These are phyloP conservation scores for Rhingia rostrata DNA, from an alignment of 2,888 invertebrate genomes.

Conservation along the genomic window DNA sequence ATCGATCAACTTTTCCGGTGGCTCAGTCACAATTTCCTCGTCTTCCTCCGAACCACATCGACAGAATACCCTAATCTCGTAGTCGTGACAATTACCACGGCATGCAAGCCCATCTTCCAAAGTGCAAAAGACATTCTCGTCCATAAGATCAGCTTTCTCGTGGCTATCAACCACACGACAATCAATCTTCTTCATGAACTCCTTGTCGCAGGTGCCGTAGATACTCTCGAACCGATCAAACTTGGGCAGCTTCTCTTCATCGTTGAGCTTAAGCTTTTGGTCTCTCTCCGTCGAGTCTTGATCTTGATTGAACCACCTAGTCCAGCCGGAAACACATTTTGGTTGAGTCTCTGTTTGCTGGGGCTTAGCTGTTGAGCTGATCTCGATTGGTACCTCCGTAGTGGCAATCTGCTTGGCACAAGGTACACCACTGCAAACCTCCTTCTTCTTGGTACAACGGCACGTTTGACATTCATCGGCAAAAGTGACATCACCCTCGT, in stretches of 20 bases:
- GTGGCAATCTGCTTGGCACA: slow-evolving; percentile 82
- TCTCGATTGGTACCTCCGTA: slow-evolving; percentile 64
- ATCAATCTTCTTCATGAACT: slow-evolving; percentile 88
- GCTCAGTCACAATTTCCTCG: slow-evolving; percentile 55
- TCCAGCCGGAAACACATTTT: slow-evolving; percentile 89
- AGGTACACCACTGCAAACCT: slow-evolving; percentile 88
- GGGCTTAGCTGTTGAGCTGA: slow-evolving; percentile 75
- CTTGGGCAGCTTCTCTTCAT: slow-evolving; percentile 81
- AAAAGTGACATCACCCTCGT: slow-evolving; percentile 90
- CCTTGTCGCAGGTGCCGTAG: slow-evolving; percentile 85
- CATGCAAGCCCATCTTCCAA: slow-evolving; percentile 89
- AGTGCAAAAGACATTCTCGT: slow-evolving; percentile 90
- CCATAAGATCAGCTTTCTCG: slow-evolving; percentile 87
- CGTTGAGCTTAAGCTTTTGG: slow-evolving; percentile 78
- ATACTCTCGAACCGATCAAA: slow-evolving; percentile 80
- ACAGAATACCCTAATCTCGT: slow-evolving; percentile 91
- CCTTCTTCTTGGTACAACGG: slow-evolving; percentile 88
- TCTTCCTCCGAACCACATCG: slow-evolving; percentile 82
- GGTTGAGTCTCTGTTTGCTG: slow-evolving; percentile 78
- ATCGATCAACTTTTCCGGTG: slow-evolving; percentile 78
- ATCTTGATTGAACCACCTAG: slow-evolving; percentile 88
- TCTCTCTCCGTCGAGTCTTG: slow-evolving; percentile 77
- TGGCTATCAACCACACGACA: slow-evolving; percentile 88
- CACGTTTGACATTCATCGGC: slow-evolving; percentile 92
- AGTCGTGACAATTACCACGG: slow-evolving; percentile 88